Evolutionary conservation across 2,888 invertebrate genomes (phyloP).

Genomic region (Spodoptera picta): DNA sequence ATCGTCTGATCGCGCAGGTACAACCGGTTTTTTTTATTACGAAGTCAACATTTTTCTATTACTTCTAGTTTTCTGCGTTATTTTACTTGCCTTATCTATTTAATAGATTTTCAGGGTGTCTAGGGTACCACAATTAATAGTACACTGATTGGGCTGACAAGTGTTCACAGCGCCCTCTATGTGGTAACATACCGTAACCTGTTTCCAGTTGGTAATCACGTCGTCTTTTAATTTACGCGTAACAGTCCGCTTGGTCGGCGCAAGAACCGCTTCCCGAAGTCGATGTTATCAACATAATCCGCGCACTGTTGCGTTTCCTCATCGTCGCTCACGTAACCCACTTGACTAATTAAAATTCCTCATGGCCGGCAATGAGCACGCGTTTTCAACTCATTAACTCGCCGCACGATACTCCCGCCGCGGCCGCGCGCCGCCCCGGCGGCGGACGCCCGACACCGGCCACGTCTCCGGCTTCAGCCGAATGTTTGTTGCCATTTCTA

Average conservation of each 20-base stretch:
- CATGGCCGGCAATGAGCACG: constrained; percentile 72
- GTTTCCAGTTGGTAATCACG: constrained; percentile 8
- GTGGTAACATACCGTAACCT: constrained; percentile 7
- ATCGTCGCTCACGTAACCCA: constrained; percentile 71
- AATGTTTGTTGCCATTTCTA: constrained; percentile 4
- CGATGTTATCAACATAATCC: constrained; percentile 63
- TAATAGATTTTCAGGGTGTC: constrained; percentile 5
- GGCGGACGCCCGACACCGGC: constrained; percentile 3
- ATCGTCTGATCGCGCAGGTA: constrained; percentile 18
- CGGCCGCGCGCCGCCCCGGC: constrained; percentile 20
- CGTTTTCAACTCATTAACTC: constrained; percentile 75
- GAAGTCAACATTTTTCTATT: constrained; percentile 3
- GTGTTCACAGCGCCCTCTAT: constrained; percentile 40
- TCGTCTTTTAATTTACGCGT: constrained; percentile 34
- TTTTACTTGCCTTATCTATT: too few species aligned
- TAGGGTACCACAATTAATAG: too few species aligned
- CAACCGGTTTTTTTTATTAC: constrained; percentile 36
- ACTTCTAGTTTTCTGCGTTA: constrained; percentile 5
- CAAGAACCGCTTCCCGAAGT: constrained; percentile 57
- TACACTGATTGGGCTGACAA: constrained; percentile 8
- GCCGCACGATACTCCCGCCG: constrained; percentile 50
- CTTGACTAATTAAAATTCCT: constrained; percentile 81
- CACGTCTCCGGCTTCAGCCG: constrained; percentile 12
- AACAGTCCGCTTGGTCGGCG: constrained; percentile 42
- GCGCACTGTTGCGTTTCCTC: constrained; percentile 70